Conservation (phyloP, 2,888 invertebrate genomes). For the Eugnorisma glareosa region DNA sequence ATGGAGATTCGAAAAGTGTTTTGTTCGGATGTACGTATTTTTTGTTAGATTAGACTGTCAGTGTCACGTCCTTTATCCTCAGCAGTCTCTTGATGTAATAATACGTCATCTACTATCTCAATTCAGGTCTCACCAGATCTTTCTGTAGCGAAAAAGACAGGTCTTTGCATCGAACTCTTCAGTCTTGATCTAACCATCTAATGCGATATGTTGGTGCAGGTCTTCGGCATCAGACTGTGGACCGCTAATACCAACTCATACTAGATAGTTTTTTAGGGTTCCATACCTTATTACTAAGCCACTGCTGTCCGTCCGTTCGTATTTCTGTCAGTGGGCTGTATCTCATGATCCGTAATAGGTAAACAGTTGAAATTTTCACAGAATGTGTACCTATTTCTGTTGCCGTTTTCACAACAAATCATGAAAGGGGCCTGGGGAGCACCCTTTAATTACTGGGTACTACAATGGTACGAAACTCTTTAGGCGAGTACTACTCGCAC, state of each 20-base stretch:
- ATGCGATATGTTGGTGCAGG: background rate
- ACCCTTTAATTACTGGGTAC: too few species aligned
- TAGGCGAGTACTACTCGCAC: too few species aligned
- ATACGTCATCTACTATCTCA: background rate
- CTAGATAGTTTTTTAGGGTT: background rate
- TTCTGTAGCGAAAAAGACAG: background rate
- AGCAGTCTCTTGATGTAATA: background rate
- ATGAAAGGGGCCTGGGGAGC: too few species aligned
- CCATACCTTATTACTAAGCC: too few species aligned
- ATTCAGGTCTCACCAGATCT: background rate
- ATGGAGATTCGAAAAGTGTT: slow-evolving; percentile 46
- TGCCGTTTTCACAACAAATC: too few species aligned
- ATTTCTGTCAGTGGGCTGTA: too few species aligned
- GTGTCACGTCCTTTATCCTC: background rate
- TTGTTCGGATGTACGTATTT: slow-evolving; percentile 21
- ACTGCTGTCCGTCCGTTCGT: too few species aligned
- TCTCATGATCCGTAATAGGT: too few species aligned
- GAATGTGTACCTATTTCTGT: too few species aligned
- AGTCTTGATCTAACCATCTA: background rate
- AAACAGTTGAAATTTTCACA: too few species aligned
- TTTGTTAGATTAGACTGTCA: slow-evolving; percentile 35
- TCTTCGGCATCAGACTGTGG: background rate
- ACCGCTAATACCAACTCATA: background rate
- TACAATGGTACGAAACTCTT: too few species aligned
- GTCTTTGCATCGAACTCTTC: slow-evolving; percentile 3